Base-by-base conservation (phyloP, 1,140 invertebrate species). In the Mamestra configurata region DNA sequence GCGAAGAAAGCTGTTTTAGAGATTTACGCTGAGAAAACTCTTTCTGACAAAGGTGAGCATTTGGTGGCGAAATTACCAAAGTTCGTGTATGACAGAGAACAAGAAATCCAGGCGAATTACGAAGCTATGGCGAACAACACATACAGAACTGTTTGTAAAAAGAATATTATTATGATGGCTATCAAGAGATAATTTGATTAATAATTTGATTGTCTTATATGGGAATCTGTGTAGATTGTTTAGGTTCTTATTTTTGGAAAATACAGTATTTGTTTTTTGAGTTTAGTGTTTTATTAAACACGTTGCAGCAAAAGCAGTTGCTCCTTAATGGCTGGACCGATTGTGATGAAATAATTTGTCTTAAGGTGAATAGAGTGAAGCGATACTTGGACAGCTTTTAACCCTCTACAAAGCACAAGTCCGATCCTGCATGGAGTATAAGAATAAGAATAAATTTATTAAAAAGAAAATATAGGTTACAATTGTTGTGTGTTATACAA, bases 1-100 rank as follows among this genome's bases (percentile, higher is more conserved):
- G 87, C 86, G 0, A 94, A 94, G 51, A 93, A 88, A 78, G 92
- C 92, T 1, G 92, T 94, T 57, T 86, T 94, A 40, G 85, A 91
- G 53, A 92, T 94, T 27, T 93, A 94, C 61, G 82, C 88, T 0
- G 86, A 93, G 64, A 90, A 84, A 64, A 87, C 79, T 27, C 7
- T 82, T 4, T 79, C 84, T 0, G 68, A 86, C 7, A 81, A 83
- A 27, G 82, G 79, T 6, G 82, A 86, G 22, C 81, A 64, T 76
- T 70, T 88, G 0, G 84, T 92, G 0, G 84, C 88, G 4, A 90
- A 89, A 46, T 73, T 93, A 6, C 92, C 92, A 0, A 91, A 90
- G 79, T 92, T 91, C 79, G 79, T 86, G 46, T 76, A 80, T 1
- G 78, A 86, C 5, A 90, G 76, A 22, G 87, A 92, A 59, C 87